Conservation (phyloP, 2,113 vertebrate species). For the Pungitius pungitius region DNA sequence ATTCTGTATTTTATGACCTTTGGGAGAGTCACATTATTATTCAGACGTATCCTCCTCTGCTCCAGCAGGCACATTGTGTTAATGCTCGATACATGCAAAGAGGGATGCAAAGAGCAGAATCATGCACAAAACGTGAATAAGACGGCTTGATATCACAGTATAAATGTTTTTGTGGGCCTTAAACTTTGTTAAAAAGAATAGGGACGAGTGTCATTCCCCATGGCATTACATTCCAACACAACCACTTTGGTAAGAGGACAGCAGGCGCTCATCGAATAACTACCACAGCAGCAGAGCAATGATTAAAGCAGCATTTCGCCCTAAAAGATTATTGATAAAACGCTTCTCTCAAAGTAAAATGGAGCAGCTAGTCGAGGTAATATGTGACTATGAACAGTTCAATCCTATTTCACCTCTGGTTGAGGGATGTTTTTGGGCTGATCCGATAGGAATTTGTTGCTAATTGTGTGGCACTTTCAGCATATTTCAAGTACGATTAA, state of each 20-base stretch:
- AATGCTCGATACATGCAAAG: not conserved
- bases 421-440: not conserved
- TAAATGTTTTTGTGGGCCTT: not conserved
- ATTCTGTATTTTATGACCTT: conserved; percentile 6
- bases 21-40: not conserved
- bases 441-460: not conserved
- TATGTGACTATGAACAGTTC: not conserved
- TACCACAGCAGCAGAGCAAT: conserved; percentile 29
- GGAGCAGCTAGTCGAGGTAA: not conserved
- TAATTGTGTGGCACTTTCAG: not conserved
- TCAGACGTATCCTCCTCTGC: not conserved
- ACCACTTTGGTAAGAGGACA: conserved; percentile 29
- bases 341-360: conserved; percentile 14
- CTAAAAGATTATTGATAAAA: conserved; percentile 13
- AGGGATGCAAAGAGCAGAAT: not conserved
- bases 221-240: conserved; percentile 25
- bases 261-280: conserved; percentile 18
- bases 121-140: not conserved
- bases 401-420: not conserved
- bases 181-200: conserved; percentile 31
- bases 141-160: not conserved
- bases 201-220: conserved; percentile 25
- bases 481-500: not conserved
- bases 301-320: conserved; percentile 30
- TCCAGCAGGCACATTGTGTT: not conserved